Evolutionary conservation across 2,888 invertebrate species (phyloP).

Genomic region (Hemicrepidius hirtus): DNA sequence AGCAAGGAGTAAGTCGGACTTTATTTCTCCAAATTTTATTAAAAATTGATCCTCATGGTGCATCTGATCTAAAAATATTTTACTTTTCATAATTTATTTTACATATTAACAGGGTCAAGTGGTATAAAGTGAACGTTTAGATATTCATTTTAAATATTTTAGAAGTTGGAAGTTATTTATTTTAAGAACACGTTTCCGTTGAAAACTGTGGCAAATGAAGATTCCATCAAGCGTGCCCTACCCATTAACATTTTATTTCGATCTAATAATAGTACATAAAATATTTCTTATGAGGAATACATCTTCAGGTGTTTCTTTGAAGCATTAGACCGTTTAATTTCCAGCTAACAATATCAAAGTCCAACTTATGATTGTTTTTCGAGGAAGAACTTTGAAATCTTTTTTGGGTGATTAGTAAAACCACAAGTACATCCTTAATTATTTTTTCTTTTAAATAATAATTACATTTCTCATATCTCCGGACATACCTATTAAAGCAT

Average conservation of each 20-base stretch:
- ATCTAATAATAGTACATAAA: too few relatives aligned
- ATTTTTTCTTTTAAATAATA: background rate
- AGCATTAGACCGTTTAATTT: too few relatives aligned
- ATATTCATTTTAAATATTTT: slow-evolving; percentile 5
- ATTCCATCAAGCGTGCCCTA: background rate
- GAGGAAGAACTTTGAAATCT: background rate
- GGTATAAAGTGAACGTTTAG: slow-evolving; percentile 1
- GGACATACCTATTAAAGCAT: slow-evolving; percentile 30
- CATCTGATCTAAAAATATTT: background rate
- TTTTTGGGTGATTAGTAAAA: background rate
- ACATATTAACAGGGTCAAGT: slow-evolving; percentile 1
- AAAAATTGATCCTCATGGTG: too few relatives aligned
- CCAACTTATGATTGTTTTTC: background rate
- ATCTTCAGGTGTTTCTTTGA: too few relatives aligned
- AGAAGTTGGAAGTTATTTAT: background rate
- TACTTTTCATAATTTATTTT: background rate
- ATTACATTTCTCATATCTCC: background rate
- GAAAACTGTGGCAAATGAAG: background rate
- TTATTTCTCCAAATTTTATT: too few relatives aligned
- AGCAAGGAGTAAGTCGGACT: too few relatives aligned
- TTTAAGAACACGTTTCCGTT: background rate
- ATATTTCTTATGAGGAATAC: too few relatives aligned
- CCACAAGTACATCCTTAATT: background rate
- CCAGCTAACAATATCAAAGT: too few relatives aligned
- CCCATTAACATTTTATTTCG: too few relatives aligned